Evolutionary conservation across 2,888 invertebrate species (phyloP), one percentile per base, ranked within the genome.

Genomic region (Drosophila hamatofila): DNA sequence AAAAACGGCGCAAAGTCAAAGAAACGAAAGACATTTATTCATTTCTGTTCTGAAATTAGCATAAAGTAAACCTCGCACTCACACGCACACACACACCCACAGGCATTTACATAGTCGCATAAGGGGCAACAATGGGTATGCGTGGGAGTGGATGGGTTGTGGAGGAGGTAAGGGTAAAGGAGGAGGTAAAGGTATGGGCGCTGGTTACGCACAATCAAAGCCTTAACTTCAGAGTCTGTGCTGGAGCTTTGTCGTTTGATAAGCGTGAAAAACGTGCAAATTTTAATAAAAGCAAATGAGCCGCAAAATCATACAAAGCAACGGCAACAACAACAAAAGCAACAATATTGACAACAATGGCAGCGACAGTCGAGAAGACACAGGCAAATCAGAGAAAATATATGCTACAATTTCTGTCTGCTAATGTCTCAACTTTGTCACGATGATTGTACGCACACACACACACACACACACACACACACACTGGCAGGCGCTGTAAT

Each of bases 241-340:
- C 54, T 63, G 67, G 59, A 51, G 46, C 52, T 63, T 48, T 35
- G 44, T 66, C 80, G 77, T 69, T 76, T 83, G 88, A 84, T 83
- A 88, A 88, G 83, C 83, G 83, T 78, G 72, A 80, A 80, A 83
- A 88, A 83, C 88, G 83, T 84, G 88, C 76, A 83, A 83, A 88
- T 88, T 84, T 84, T 83, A 83, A 86, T 84, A 84, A 84, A 84
- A 84, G 64, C 88, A 84, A 84, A 88, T 84, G 84, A 88, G 88
- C 83, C 88, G 81, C 78, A 85, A 84, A 84, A 84, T 88, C 88
- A 88, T 86, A 85, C 80, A 83, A 73, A 60, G 60, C 78, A 70
- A 35, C 52, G 68, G 46, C 39, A 33, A 9, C 23, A 56, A 35
- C 41, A 55, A 33, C 23, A 52, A n/a, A 33, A 35, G 37, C 25